phyloP scores from a whole-genome alignment of 2,797 vertebrate genomes.

The Sebastes nivosus region DNA sequence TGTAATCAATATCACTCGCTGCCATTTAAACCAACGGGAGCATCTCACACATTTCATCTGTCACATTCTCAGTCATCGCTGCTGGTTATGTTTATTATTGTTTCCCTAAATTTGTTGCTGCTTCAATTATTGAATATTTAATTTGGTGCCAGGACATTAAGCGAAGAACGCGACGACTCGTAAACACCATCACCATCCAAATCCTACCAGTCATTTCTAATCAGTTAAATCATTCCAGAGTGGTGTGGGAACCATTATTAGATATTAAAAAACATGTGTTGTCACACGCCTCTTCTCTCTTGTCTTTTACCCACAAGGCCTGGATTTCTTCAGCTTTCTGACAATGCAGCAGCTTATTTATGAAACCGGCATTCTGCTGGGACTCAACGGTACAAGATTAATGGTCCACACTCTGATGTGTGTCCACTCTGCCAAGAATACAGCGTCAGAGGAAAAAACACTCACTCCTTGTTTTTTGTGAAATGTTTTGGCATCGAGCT shows the following conservation, averaged over 20 bases:
- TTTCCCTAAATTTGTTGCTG: not conserved
- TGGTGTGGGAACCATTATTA: not conserved
- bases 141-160: not conserved
- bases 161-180: not conserved
- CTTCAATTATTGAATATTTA: not conserved
- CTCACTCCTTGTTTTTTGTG: not conserved
- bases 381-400: not conserved
- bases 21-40: not conserved
- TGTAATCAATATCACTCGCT: slow-evolving; percentile 20
- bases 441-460: not conserved
- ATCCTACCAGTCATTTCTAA: not conserved
- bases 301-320: not conserved
- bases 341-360: not conserved
- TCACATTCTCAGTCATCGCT: not conserved
- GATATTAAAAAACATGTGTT: too few species aligned
- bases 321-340: not conserved
- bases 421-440: not conserved
- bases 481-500: not conserved
- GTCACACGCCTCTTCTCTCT: not conserved
- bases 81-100: not conserved
- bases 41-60: not conserved
- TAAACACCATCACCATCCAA: not conserved
- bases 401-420: not conserved
- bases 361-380: not conserved
- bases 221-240: not conserved